These are phyloP conservation scores for Dendrocopos noguchii DNA, from an alignment of 2,113 vertebrate species.

Conservation along the genomic window DNA sequence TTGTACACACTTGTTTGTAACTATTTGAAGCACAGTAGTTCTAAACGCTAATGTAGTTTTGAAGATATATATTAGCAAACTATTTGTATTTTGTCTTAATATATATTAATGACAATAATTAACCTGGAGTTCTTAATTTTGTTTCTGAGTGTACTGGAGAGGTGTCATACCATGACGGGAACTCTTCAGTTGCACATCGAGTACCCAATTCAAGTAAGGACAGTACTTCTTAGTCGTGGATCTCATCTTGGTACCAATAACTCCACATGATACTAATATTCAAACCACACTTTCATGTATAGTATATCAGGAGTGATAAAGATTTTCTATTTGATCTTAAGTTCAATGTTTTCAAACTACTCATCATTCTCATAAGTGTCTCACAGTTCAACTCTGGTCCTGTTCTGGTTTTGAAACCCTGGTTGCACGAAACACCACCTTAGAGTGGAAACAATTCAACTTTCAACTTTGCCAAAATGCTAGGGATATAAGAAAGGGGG, in stretches of 20 bases:
- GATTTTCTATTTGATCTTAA: not conserved
- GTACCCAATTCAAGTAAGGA: not conserved
- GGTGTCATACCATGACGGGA: not conserved
- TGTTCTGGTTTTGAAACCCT: not conserved
- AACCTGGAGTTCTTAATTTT: not conserved
- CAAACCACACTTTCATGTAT: accelerated
- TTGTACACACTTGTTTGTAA: not conserved
- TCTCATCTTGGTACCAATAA: not conserved
- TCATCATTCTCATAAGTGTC: not conserved
- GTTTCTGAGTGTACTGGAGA: not conserved
- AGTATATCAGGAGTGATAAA: not conserved
- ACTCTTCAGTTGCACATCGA: not conserved
- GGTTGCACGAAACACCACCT: not conserved
- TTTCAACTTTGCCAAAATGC: not conserved
- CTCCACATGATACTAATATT: no score
- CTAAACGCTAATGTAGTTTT: not conserved
- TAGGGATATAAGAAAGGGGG: not conserved
- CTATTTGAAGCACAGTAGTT: not conserved
- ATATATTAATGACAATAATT: not conserved
- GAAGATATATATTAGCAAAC: not conserved
- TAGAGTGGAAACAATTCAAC: not conserved
- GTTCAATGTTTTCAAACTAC: not conserved
- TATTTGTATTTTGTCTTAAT: not conserved
- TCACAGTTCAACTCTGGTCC: not conserved
- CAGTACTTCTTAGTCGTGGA: not conserved